Percentiles rank a stretch among this genome's conserved stretches.
Conservation (phyloP, 1,140 invertebrate genomes). For the Kradibia gibbosae region DNA sequence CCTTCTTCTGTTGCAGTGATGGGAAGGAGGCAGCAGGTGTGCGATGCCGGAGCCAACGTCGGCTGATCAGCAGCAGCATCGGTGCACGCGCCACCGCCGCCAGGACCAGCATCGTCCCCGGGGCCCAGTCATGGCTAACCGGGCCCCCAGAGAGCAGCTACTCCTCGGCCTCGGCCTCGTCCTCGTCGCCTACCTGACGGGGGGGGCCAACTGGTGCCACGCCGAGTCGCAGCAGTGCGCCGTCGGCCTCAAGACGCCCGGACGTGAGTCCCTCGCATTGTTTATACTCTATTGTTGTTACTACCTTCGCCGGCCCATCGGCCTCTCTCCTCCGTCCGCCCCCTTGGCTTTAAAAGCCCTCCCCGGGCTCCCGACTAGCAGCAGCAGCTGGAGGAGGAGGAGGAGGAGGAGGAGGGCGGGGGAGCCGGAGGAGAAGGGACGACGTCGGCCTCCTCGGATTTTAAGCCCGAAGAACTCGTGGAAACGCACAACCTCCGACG, state of each 20-base stretch:
- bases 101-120: neutral
- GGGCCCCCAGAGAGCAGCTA: neutral
- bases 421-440: neutral
- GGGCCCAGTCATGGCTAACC: neutral
- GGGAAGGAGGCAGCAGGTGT: slow-evolving; percentile 16
- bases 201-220: neutral
- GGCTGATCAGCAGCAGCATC: slow-evolving; percentile 15
- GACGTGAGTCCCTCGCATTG: slow-evolving; percentile 55
- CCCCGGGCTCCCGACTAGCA: no score
- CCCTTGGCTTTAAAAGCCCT: neutral
- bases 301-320: neutral
- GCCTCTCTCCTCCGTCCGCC: neutral
- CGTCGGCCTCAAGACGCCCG: slow-evolving; percentile 59
- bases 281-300: no score
- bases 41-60: slow-evolving; percentile 26
- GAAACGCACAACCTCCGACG: neutral
- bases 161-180: neutral
- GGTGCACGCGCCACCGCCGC: neutral
- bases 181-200: slow-evolving; percentile 3
- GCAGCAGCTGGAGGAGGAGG: no score
- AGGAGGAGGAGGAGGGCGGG: neutral
- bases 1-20: slow-evolving; percentile 10
- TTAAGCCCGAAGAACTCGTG: neutral
- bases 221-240: slow-evolving; percentile 56
- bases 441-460: neutral